Evolutionary conservation across 1,140 invertebrate genomes (phyloP).

Genomic region (Atta texana): DNA sequence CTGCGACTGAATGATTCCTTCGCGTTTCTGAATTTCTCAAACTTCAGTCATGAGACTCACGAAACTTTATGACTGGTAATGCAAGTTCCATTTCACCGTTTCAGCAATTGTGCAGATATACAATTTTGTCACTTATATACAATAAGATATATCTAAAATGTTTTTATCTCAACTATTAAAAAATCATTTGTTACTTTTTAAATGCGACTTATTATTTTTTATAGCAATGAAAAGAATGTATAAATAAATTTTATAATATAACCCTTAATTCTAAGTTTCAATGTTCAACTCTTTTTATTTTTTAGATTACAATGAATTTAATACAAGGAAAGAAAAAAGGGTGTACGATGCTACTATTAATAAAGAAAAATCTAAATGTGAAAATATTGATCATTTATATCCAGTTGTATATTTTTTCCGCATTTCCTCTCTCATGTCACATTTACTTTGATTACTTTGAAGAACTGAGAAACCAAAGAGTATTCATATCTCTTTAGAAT

Average conservation of each 20-base stretch:
- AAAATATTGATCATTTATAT: slow-evolving; percentile 16
- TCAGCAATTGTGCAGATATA: neutral
- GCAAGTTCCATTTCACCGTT: neutral
- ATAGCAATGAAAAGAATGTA: neutral
- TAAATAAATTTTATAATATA: neutral
- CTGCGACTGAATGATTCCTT: neutral
- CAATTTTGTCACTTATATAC: neutral
- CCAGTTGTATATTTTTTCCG: neutral
- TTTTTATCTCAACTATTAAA: neutral
- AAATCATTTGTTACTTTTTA: neutral
- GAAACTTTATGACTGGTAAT: neutral
- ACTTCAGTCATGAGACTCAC: neutral
- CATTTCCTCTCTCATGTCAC: neutral
- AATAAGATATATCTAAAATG: neutral
- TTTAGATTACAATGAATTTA: neutral
- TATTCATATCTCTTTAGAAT: slow-evolving; percentile 42
- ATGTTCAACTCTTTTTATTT: neutral
- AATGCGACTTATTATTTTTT: neutral
- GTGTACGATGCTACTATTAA: neutral
- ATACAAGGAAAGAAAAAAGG: neutral
- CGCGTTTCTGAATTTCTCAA: neutral
- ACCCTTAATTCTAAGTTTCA: neutral
- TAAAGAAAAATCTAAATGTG: neutral
- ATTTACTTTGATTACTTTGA: neutral
- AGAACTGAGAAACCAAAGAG: slow-evolving; percentile 29